Evolutionary conservation across 2,797 vertebrate species (phyloP).

Genomic region (Antrozous pallidus): DNA sequence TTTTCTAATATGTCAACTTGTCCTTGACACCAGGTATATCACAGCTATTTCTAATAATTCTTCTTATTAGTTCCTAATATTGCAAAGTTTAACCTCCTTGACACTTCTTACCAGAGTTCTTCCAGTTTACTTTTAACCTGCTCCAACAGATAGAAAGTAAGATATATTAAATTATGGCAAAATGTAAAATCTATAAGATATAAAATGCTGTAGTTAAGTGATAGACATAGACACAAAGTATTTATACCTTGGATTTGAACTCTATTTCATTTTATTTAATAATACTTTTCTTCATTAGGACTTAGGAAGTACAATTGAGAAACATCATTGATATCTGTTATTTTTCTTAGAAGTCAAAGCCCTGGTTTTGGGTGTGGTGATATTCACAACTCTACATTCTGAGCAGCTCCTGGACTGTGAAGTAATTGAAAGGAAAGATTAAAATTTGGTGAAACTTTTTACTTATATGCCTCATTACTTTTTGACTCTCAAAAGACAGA

Average conservation of each 20-base stretch:
- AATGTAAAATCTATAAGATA: background rate
- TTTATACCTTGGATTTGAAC: slow-evolving; percentile 17
- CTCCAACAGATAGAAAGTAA: background rate
- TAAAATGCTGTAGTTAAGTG: background rate
- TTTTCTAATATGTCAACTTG: background rate
- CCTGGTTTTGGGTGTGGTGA: background rate
- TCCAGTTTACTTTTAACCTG: background rate
- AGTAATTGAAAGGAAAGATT: background rate
- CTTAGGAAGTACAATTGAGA: background rate
- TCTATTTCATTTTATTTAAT: background rate
- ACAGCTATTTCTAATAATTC: background rate
- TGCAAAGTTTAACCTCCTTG: background rate
- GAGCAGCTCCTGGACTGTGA: background rate
- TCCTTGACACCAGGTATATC: background rate
- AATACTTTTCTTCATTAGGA: background rate
- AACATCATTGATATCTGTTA: background rate
- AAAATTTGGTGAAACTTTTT: slow-evolving; percentile 33
- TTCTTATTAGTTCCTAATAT: background rate
- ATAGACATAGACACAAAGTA: background rate
- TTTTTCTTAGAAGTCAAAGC: background rate
- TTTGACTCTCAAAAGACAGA: background rate
- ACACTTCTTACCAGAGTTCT: background rate
- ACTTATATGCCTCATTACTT: slow-evolving; percentile 16
- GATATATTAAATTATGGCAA: background rate
- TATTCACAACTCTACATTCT: background rate